Conservation (phyloP, 2,888 invertebrate species). For the Volucella zonaria region DNA sequence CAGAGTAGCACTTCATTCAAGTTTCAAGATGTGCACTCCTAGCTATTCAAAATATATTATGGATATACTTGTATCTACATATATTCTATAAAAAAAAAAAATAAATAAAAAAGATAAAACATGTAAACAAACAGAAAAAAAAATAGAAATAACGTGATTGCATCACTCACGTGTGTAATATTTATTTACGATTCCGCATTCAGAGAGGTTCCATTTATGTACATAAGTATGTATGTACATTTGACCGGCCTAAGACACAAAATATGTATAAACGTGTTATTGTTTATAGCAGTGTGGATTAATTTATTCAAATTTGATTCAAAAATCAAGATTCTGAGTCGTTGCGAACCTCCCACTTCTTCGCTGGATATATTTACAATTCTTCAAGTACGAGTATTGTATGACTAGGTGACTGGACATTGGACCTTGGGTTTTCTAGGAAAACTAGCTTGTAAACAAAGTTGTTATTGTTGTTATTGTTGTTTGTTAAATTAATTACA, state of each 20-base stretch:
- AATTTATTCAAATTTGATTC: slow-evolving; percentile 16
- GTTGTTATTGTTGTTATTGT: slow-evolving; percentile 2
- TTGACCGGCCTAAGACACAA: neutral
- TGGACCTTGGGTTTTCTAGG: slow-evolving; percentile 1
- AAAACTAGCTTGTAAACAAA: slow-evolving; percentile 10
- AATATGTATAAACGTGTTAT: slow-evolving; percentile 1
- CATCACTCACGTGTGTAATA: slow-evolving; percentile 14
- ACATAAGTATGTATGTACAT: neutral
- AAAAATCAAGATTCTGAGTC: neutral
- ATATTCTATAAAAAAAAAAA: too few species aligned
- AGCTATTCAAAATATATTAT: too few species aligned
- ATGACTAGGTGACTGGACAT: neutral
- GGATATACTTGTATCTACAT: too few species aligned
- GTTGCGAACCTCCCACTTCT: slow-evolving; percentile 9
- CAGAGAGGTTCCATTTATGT: too few species aligned
- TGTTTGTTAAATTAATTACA: neutral
- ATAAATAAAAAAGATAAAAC: too few species aligned
- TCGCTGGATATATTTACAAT: too few species aligned
- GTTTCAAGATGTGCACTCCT: too few species aligned
- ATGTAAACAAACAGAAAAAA: too few species aligned
- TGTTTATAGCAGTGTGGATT: neutral
- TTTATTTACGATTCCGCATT: neutral
- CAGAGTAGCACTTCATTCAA: too few species aligned
- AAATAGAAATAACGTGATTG: too few species aligned
- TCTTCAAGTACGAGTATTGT: too few species aligned